Conservation (phyloP, 2,888 invertebrate genomes). For the Furcula furcula region DNA sequence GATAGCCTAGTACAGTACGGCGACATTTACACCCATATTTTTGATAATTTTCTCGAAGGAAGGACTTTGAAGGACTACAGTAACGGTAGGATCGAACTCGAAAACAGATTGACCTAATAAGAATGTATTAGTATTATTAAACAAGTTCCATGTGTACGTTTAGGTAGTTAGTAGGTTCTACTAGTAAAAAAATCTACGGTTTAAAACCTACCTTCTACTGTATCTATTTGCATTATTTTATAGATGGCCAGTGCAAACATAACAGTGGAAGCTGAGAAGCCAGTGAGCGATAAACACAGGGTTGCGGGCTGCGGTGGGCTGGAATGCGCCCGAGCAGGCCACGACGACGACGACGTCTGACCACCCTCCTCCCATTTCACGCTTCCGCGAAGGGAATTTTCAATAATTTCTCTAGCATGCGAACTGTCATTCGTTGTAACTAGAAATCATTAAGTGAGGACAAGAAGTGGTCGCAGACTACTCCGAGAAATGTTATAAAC, state of each 20-base stretch:
- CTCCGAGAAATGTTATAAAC: neutral
- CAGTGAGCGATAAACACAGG: conserved; percentile 55
- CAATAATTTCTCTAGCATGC: conserved; percentile 62
- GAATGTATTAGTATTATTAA: too few relatives aligned
- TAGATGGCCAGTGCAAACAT: conserved; percentile 5
- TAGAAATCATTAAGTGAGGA: conserved; percentile 42
- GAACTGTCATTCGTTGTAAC: conserved; percentile 61
- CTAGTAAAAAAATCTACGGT: too few relatives aligned
- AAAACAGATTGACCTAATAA: too few relatives aligned
- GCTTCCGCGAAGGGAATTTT: conserved; percentile 70
- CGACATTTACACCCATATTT: too few relatives aligned
- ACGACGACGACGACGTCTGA: conserved; percentile 28
- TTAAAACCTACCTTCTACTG: too few relatives aligned
- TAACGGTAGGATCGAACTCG: too few relatives aligned
- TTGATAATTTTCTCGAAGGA: too few relatives aligned
- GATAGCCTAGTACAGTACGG: too few relatives aligned
- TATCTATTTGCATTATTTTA: too few relatives aligned
- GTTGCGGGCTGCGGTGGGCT: conserved; percentile 53
- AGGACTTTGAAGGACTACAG: too few relatives aligned
- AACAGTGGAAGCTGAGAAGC: conserved; percentile 15
- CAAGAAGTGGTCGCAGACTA: conserved; percentile 27
- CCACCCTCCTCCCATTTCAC: conserved; percentile 59
- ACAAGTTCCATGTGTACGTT: too few relatives aligned
- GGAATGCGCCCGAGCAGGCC: conserved; percentile 61
- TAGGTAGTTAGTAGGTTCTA: too few relatives aligned